phyloP scores from a whole-genome alignment of 30 jellyfish, hydroid and myxozoan species.

The Hydractinia echinata region DNA sequence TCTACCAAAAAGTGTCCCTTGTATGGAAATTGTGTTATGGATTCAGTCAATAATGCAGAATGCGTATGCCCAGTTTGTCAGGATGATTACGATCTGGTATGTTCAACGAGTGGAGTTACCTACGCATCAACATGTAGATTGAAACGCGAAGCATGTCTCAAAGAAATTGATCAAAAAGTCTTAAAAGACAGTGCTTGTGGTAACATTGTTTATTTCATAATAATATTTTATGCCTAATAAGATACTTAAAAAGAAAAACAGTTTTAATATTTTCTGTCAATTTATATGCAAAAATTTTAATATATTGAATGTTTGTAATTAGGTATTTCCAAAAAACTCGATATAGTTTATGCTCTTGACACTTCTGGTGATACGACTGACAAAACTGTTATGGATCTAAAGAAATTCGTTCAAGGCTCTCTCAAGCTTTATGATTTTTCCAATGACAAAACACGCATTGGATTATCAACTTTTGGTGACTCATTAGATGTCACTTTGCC shows the following conservation, averaged over 20 bases:
- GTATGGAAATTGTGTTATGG: not conserved
- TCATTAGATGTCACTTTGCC: slow-evolving; percentile 33
- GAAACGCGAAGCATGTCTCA: slow-evolving; percentile 49
- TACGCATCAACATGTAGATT: slow-evolving; percentile 77
- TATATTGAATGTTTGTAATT: not conserved
- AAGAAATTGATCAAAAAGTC: slow-evolving; percentile 1
- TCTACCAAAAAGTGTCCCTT: not conserved
- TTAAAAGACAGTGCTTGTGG: slow-evolving; percentile 57
- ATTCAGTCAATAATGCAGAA: slow-evolving; percentile 6
- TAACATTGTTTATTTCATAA: slow-evolving; percentile 2
- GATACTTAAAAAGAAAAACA: not conserved
- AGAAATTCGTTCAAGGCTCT: slow-evolving; percentile 37
- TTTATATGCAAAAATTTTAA: not conserved
- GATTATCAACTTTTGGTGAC: slow-evolving; percentile 15
- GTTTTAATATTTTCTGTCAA: not conserved
- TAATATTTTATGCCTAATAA: not conserved
- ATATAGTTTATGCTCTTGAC: slow-evolving; percentile 36
- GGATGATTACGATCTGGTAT: slow-evolving; percentile 39
- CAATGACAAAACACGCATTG: slow-evolving; percentile 35
- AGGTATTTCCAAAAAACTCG: not conserved
- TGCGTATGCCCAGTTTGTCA: slow-evolving; percentile 77
- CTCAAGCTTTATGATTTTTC: slow-evolving; percentile 26
- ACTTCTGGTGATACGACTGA: slow-evolving; percentile 33
- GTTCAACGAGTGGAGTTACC: slow-evolving; percentile 62
- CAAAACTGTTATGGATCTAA: slow-evolving; percentile 39